Conservation (phyloP, 1,140 invertebrate species). For the Bradysia coprophila region DNA sequence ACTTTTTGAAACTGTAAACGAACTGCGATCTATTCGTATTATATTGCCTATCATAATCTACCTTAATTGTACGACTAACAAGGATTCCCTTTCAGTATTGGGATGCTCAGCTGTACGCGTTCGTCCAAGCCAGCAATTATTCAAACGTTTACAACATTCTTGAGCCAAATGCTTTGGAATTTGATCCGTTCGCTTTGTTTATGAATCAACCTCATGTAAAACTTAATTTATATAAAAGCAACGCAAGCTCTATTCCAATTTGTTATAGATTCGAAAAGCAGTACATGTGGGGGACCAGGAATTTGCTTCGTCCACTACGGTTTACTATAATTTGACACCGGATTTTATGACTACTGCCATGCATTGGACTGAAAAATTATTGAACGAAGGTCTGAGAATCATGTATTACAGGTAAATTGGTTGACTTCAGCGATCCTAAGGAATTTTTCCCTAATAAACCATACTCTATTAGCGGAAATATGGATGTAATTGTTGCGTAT, state of each 20-base stretch:
- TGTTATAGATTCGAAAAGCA: slow-evolving; percentile 29
- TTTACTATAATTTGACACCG: slow-evolving; percentile 41
- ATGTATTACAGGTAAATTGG: slow-evolving; percentile 40
- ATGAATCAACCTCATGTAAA: neutral
- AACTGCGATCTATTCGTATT: too few relatives aligned
- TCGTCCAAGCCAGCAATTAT: slow-evolving; percentile 1
- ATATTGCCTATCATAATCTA: too few relatives aligned
- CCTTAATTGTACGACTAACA: too few relatives aligned
- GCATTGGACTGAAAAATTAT: slow-evolving; percentile 44
- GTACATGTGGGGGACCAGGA: slow-evolving; percentile 33
- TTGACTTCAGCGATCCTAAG: too few relatives aligned
- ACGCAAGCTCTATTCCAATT: slow-evolving; percentile 7
- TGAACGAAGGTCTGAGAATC: slow-evolving; percentile 11
- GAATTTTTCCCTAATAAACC: too few relatives aligned
- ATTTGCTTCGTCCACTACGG: slow-evolving; percentile 29
- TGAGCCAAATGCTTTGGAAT: slow-evolving; percentile 1
- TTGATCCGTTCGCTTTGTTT: too few relatives aligned
- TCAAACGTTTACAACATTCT: slow-evolving; percentile 2
- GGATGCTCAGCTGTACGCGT: slow-evolving; percentile 1
- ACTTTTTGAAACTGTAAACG: too few relatives aligned
- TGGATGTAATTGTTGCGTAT: slow-evolving; percentile 72
- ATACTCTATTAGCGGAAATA: too few relatives aligned
- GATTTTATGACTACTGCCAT: slow-evolving; percentile 67
- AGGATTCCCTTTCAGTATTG: too few relatives aligned
- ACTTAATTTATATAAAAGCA: neutral